A percentile compares a stretch with the other conserved stretches of the same genome.
Evolutionary conservation across 2,797 vertebrate genomes (phyloP).

Genomic region (Sebastes taczanowskii): DNA sequence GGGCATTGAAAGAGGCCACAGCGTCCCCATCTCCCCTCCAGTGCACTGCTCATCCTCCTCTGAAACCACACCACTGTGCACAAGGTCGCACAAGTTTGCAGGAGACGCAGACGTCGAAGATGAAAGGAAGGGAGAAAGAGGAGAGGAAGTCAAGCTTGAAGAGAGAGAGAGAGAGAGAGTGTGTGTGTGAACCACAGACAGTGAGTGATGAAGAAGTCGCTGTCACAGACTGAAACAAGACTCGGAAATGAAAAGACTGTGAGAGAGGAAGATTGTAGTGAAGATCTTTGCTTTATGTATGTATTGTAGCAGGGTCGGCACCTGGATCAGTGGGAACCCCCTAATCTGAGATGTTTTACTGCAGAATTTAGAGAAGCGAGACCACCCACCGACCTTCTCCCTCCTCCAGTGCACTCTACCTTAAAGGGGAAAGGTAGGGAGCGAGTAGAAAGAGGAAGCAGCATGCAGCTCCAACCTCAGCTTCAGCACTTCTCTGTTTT

Average conservation of each 20-base stretch:
- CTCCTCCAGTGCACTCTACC: background rate
- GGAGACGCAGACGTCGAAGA: constrained; percentile 25
- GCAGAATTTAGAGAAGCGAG: constrained; percentile 20
- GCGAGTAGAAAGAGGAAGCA: constrained; percentile 57
- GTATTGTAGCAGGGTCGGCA: background rate
- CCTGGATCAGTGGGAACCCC: constrained; percentile 35
- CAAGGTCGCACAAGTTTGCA: constrained; percentile 42
- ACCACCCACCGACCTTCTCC: constrained; percentile 34
- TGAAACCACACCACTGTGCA: constrained; percentile 53
- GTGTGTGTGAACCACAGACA: constrained; percentile 37
- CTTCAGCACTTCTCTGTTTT: constrained; percentile 17
- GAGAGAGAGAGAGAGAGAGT: background rate
- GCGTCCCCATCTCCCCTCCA: background rate
- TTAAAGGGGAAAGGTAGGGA: background rate
- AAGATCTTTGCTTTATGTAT: background rate
- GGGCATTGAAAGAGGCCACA: constrained; percentile 20
- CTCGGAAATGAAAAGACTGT: constrained; percentile 8
- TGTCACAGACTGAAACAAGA: constrained; percentile 5
- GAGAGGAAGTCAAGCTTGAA: constrained; percentile 62
- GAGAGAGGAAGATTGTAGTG: background rate
- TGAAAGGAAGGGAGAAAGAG: constrained; percentile 34
- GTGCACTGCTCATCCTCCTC: constrained; percentile 8
- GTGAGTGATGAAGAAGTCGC: constrained; percentile 24
- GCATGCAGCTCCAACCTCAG: background rate
- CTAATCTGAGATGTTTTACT: constrained; percentile 14